A percentile compares a stretch with the other conserved stretches of the same genome.
These are phyloP conservation scores for Merluccius polli DNA, from an alignment of 2,797 vertebrate species.

Conservation along the genomic window DNA sequence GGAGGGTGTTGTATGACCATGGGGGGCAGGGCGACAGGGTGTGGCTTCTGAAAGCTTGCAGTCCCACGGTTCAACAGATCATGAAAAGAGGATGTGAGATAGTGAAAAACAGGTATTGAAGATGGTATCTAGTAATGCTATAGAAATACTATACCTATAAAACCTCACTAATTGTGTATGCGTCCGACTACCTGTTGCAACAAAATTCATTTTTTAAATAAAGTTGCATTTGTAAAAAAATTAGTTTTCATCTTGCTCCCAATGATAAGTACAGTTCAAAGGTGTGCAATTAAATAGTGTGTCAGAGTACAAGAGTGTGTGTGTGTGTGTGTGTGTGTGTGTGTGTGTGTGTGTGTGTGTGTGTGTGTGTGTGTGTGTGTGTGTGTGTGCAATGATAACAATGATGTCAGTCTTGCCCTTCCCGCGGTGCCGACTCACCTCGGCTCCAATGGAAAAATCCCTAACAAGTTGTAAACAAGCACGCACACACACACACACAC, in stretches of 20 bases:
- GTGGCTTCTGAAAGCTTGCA: not conserved
- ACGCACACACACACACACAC: constrained; percentile 12
- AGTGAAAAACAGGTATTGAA: not conserved
- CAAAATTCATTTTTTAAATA: not conserved
- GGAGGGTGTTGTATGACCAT: not conserved
- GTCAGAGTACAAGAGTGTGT: not conserved
- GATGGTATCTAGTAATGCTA: not conserved
- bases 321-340: not conserved
- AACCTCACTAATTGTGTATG: not conserved
- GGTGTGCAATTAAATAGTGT: not conserved
- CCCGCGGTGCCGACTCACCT: constrained; percentile 5
- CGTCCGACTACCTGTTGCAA: not conserved
- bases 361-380: constrained; percentile 7
- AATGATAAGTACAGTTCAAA: not conserved
- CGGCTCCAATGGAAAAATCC: constrained; percentile 44
- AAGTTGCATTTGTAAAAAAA: not conserved
- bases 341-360: not conserved
- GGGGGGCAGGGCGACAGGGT: not conserved
- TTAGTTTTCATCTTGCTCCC: not conserved
- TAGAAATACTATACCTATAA: not conserved
- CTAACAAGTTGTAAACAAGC: constrained; percentile 22
- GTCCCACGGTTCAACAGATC: not conserved
- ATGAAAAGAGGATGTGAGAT: not conserved
- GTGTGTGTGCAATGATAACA: constrained; percentile 20
- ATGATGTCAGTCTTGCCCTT: constrained; percentile 18